phyloP scores from a whole-genome alignment of 2,888 invertebrate species.

The Masnerella sp. region DNA sequence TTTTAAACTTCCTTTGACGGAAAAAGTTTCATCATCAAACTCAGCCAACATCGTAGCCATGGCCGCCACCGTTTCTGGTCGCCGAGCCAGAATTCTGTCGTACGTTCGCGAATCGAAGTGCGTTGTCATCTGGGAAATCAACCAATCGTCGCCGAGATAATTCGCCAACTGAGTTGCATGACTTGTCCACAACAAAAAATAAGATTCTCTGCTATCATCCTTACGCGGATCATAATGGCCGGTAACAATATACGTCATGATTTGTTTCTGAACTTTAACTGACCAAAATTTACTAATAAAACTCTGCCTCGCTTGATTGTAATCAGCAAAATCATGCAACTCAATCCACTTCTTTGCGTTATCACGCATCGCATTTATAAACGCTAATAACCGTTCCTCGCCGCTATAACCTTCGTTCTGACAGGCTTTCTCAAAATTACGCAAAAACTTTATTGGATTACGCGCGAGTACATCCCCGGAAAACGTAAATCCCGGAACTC shows the following conservation, averaged over 20 bases:
- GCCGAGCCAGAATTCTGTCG: constrained; percentile 5
- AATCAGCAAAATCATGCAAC: too few relatives aligned
- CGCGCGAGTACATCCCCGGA: background rate
- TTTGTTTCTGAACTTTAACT: background rate
- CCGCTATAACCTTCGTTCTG: background rate
- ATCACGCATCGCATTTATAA: background rate
- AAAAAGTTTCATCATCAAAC: constrained; percentile 2
- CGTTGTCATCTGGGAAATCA: background rate
- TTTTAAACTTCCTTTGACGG: background rate
- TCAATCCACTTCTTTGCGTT: background rate
- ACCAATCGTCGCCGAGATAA: constrained; percentile 19
- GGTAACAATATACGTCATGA: background rate
- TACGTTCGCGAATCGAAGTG: constrained; percentile 1
- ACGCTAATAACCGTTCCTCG: background rate
- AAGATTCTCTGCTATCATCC: too few relatives aligned
- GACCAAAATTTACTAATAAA: constrained; percentile 11
- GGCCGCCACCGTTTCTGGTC: background rate
- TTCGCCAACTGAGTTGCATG: constrained; percentile 10
- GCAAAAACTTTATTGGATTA: background rate
- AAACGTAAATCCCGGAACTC: background rate
- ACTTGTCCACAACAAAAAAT: constrained; percentile 19
- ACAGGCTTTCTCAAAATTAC: background rate
- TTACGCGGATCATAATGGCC: background rate
- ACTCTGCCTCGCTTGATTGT: background rate
- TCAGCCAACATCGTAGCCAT: constrained; percentile 11